Base-by-base conservation (phyloP, 2,113 vertebrate genomes). In the Oryzias melastigma region DNA sequence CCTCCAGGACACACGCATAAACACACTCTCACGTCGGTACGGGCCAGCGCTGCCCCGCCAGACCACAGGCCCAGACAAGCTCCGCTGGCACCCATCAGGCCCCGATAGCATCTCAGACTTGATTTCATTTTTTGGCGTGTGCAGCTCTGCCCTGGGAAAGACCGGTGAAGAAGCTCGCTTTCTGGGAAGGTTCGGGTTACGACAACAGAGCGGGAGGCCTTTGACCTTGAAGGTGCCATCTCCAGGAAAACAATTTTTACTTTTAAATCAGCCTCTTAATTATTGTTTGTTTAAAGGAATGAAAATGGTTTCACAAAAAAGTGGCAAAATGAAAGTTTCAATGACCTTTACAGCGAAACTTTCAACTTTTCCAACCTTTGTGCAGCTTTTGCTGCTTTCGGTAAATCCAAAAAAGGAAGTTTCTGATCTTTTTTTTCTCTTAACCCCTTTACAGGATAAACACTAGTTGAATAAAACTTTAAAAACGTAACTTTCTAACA, bases 51-150 rank as follows among this genome's bases (percentile, higher is more conserved):
- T 90, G 89, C 86, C 85, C 81, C 68, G 65, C 81, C 86, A 88
- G 81, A 88, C 81, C 85, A 85, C 89, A 83, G 85, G 87, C 87
- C 78, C 78, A 87, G 86, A 91, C 90, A 88, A 86, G 91, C 86
- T 89, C 82, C 71, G 62, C 88, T 92, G 91, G 88, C 88, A 90
- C 83, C 84, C 81, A 90, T 86, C 84, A 84, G 35, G 22, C 22
- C 72, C 78, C 61, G 91, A 91, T 91, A 91, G 86, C 89, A 91
- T 90, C 87, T 86, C 52, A 50, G 83, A 81, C 83, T 86, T 92
- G 87, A 85, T 90, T 91, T 90, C 89, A 85, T 22, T 22, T 87
- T 89, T 89, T 82, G 84, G 84, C 81, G 80, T 45, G 61, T 72
- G 63, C 55, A 67, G 71, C 52, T 79, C 58, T 73, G 78, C 77